phyloP scores from a whole-genome alignment of 2,888 invertebrate species.

The Sylvicola cinctus region DNA sequence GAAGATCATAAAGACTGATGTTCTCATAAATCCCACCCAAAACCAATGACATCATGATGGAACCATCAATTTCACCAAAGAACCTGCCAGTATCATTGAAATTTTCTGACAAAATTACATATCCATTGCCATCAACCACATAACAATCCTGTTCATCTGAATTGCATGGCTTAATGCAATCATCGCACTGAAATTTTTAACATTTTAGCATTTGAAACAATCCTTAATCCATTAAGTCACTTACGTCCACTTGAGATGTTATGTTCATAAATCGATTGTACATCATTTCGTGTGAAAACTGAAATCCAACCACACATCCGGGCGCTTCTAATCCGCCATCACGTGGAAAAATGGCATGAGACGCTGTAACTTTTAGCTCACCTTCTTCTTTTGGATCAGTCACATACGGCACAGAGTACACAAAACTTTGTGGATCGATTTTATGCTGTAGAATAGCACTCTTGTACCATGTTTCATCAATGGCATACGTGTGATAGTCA shows the following conservation, averaged over 20 bases:
- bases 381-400: slow-evolving; percentile 23
- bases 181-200: slow-evolving; percentile 22
- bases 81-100: slow-evolving; percentile 55
- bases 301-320: slow-evolving; percentile 75
- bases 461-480: slow-evolving; percentile 83
- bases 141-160: slow-evolving; percentile 55
- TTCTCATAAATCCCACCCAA: slow-evolving; percentile 47
- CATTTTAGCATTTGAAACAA: slow-evolving; percentile 8
- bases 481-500: slow-evolving; percentile 49
- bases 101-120: slow-evolving; percentile 46
- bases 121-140: slow-evolving; percentile 82
- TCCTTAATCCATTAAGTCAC: neutral
- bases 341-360: slow-evolving; percentile 63
- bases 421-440: slow-evolving; percentile 53
- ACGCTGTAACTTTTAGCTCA: slow-evolving; percentile 53
- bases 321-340: slow-evolving; percentile 59
- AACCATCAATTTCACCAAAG: slow-evolving; percentile 64
- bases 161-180: slow-evolving; percentile 33
- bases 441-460: slow-evolving; percentile 72
- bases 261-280: slow-evolving; percentile 48
- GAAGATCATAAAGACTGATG: slow-evolving; percentile 66
- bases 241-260: slow-evolving; percentile 23
- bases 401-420: slow-evolving; percentile 52
- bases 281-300: slow-evolving; percentile 53
- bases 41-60: slow-evolving; percentile 57